phyloP scores from a whole-genome alignment of 2,797 vertebrate species.

The Sebastes hubbsi region DNA sequence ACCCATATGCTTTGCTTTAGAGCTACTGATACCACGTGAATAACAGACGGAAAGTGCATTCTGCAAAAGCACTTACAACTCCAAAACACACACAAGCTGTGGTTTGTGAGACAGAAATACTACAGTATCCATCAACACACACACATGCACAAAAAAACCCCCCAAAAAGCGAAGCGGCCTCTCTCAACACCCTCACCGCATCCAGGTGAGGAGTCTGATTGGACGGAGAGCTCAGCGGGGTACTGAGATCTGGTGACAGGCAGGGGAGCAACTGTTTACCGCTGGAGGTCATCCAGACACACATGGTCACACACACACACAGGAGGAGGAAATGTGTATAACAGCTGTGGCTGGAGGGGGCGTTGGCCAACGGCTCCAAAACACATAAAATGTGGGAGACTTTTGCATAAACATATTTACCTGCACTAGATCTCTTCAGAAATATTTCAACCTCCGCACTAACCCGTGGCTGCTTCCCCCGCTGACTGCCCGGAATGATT shows the following conservation, averaged over 20 bases:
- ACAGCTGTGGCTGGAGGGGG: conserved; percentile 68
- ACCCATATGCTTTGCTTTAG: conserved; percentile 13
- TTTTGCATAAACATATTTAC: conserved; percentile 33
- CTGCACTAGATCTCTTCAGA: conserved; percentile 8
- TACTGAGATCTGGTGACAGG: conserved; percentile 69
- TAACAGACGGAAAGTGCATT: conserved; percentile 42
- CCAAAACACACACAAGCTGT: conserved; percentile 34
- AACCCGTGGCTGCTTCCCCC: background rate
- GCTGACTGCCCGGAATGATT: conserved; percentile 8
- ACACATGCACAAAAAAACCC: background rate
- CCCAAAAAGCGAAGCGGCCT: background rate
- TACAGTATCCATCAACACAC: conserved; percentile 32
- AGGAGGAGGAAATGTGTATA: conserved; percentile 75
- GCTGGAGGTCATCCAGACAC: conserved; percentile 72
- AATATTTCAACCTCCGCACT: conserved; percentile 20
- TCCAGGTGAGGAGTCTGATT: conserved; percentile 58
- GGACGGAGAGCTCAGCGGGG: conserved; percentile 58
- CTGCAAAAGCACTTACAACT: conserved; percentile 57
- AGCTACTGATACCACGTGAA: conserved; percentile 12
- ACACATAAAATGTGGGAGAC: conserved; percentile 47
- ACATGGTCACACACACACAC: conserved; percentile 56
- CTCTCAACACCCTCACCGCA: conserved; percentile 27
- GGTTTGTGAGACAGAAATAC: conserved; percentile 51
- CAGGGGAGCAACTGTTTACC: conserved; percentile 74
- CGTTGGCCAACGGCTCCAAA: conserved; percentile 29